Evolutionary conservation across 2,113 vertebrate species (phyloP), one percentile per base, ranked within the genome.

Genomic region (Festucalex cinctus): DNA sequence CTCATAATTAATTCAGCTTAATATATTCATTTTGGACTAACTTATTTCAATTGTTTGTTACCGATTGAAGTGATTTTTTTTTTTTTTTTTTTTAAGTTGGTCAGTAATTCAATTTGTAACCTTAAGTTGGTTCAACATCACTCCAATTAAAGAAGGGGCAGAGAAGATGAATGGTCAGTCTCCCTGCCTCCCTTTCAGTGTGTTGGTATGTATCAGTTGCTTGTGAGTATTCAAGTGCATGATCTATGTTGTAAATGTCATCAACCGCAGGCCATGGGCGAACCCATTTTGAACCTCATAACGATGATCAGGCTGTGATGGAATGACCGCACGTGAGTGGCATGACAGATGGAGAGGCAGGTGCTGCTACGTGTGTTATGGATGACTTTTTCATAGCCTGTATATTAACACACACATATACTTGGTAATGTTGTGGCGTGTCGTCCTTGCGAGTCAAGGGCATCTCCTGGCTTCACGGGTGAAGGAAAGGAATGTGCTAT

Each of bases 381-480:
- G 37, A 48, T 49, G 63, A 16, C 28, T 61, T 75, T 59, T 73
- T 75, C 36, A 58, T 67, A 35, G 20, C 14, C 7, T 36, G 12
- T 13, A 46, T 58, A 44, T 22, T 48, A 58, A 62, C 58, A 51
- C 63, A 60, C 68, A 63, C 22, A 58, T 41, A 71, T 37, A 43
- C 53, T 53, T 59, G 36, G 56, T 51, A 67, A 43, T 32, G 1
- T 24, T 26, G 26, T 51, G 53, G 19, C 37, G 56, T 61, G 44
- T 28, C 68, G 77, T 70, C 79, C 81, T 82, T 82, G 51, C 24
- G 41, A 69, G 66, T 81, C 78, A 85, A 86, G 79, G 85, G 71
- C 77, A 71, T 66, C 60, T 24, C 35, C 70, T 79, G 79, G 73
- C 80, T 83, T 83, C 76, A 83, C 82, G 83, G 75, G 82, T 82